Conservation (phyloP, 2,113 vertebrate species). For the Sitta europaea region DNA sequence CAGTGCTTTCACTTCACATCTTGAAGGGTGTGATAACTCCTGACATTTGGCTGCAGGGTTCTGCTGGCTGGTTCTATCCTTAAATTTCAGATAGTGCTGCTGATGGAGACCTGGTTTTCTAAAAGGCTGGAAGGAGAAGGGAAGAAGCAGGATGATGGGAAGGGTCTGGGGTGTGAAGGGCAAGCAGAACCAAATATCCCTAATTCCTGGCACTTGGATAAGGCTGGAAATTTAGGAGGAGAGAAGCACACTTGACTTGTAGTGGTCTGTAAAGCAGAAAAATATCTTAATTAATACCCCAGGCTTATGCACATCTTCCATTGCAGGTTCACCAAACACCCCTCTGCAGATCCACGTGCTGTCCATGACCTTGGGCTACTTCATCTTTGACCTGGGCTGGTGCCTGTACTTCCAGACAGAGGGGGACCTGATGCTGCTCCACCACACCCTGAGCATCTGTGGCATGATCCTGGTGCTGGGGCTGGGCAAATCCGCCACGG, state of each 20-base stretch:
- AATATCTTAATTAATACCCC: neutral
- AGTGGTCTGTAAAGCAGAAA: neutral
- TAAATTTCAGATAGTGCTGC: neutral
- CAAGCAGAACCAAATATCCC: neutral
- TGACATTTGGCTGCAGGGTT: neutral
- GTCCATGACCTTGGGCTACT: conserved; percentile 84
- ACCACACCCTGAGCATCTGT: conserved; percentile 85
- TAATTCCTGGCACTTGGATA: neutral
- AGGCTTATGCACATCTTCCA: neutral
- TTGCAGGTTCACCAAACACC: conserved; percentile 83
- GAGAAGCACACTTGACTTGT: neutral
- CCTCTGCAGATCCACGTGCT: conserved; percentile 78
- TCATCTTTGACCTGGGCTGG: conserved; percentile 88
- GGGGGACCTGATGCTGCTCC: conserved; percentile 82
- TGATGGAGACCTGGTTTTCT: neutral
- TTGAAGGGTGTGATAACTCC: neutral
- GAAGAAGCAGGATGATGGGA: neutral
- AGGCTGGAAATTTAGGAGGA: neutral
- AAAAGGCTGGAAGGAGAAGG: neutral
- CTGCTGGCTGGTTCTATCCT: accelerated
- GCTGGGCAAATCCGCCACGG: conserved; percentile 79
- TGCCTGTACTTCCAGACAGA: conserved; percentile 85
- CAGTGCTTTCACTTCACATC: neutral
- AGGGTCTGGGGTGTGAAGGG: neutral
- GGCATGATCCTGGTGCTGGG: conserved; percentile 83